Conservation (phyloP, 2,113 vertebrate species). For the Antennarius striatus region DNA sequence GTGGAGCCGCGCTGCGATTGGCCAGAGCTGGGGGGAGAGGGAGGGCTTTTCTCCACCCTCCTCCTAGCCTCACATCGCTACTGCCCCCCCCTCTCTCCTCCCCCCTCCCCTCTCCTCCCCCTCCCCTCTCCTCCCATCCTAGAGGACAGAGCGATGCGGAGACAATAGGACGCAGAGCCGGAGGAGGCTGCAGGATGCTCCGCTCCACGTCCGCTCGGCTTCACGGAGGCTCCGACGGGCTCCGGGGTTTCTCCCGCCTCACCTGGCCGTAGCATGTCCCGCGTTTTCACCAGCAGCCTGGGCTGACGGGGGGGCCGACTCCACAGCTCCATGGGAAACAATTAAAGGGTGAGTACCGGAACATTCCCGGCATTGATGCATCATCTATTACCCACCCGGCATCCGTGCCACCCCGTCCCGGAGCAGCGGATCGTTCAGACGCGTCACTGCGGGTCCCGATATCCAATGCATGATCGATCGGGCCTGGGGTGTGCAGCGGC, state of each 20-base stretch:
- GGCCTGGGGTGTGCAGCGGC: conserved; percentile 15
- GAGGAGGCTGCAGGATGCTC: conserved; percentile 60
- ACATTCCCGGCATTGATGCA: not conserved
- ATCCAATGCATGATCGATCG: not conserved
- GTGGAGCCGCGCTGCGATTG: conserved; percentile 67
- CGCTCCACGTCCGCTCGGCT: conserved; percentile 39
- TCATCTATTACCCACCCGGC: conserved; percentile 16
- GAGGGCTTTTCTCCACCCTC: conserved; percentile 5
- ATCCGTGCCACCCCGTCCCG: not conserved
- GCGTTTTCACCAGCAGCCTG: conserved; percentile 29
- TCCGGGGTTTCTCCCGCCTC: conserved; percentile 20
- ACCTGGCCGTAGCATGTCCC: conserved; percentile 45
- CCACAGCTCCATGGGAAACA: conserved; percentile 42
- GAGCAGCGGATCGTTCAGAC: too few species aligned
- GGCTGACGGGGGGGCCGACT: conserved; percentile 42
- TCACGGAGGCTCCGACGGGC: conserved; percentile 27
- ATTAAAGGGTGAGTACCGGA: conserved; percentile 74
- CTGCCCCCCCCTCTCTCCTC: conserved; percentile 7
- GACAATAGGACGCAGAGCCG: conserved; percentile 74
- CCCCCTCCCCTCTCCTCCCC: conserved; percentile 38
- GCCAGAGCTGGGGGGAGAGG: conserved; percentile 32
- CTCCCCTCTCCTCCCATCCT: conserved; percentile 47
- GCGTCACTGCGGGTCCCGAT: not conserved
- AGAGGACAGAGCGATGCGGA: conserved; percentile 70
- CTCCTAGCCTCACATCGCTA: not conserved